Percentiles rank a stretch among this genome's conserved stretches.
Evolutionary conservation across 2,797 vertebrate species (phyloP).

Genomic region (Myotis vivesi): DNA sequence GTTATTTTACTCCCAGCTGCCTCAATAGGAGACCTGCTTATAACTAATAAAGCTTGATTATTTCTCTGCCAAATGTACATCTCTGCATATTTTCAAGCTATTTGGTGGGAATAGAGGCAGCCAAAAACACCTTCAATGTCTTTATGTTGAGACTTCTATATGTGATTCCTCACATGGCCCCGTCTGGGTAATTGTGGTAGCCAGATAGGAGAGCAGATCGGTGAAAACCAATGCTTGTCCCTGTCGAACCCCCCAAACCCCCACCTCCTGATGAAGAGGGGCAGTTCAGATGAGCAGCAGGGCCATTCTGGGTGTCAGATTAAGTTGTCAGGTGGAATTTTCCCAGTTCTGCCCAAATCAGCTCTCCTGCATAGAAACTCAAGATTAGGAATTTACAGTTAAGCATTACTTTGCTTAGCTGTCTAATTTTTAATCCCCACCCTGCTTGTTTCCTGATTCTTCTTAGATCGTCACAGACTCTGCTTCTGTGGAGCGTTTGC

Average conservation of each 20-base stretch:
- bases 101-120: neutral
- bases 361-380: conserved; percentile 3
- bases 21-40: neutral
- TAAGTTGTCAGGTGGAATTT: neutral
- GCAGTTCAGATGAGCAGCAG: neutral
- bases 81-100: neutral
- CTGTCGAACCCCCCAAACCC: neutral
- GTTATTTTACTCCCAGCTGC: neutral
- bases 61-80: neutral
- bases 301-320: neutral
- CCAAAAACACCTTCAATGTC: neutral
- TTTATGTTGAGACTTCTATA: neutral
- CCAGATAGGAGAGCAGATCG: neutral
- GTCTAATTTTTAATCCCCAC: neutral
- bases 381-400: neutral
- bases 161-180: neutral
- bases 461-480: conserved; percentile 97
- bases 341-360: neutral
- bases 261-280: neutral
- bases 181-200: neutral
- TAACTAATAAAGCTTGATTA: neutral
- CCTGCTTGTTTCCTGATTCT: conserved; percentile 57
- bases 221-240: neutral
- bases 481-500: conserved; percentile 94
- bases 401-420: neutral